Evolutionary conservation across 2,113 vertebrate species (phyloP), one percentile per base, ranked within the genome.

Genomic region (Microtus richardsoni): DNA sequence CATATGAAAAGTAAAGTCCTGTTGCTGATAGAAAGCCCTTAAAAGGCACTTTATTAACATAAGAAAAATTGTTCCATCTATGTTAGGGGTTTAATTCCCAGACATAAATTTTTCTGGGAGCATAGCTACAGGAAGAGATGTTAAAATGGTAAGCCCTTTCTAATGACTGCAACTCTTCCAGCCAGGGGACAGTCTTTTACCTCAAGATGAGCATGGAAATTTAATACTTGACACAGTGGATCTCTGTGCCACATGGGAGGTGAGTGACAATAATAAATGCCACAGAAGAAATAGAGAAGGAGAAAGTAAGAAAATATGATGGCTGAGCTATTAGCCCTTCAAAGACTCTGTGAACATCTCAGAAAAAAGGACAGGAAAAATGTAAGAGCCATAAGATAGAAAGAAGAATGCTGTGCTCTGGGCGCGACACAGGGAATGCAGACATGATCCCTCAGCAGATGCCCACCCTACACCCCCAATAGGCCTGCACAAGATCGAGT

Each of bases 171-270:
- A 82, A 21, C 8, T 91, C 0, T 91, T 60, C 11, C 39, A 91
- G 78, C 90, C 66, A 71, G 78, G 78, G 28, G n/a, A 83, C 33
- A 66, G 60, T 2, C 1, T 73, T 70, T 22, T 24, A 16, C 66
- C 90, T 36, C 4, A 1, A 33, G 78, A 91, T 73, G 90, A 91
- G 8, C 66, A 47, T 83, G 78, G 78, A 71, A 83, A 83, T 9
- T 16, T 91, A 73, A 11, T 73, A 10, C 2, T 83, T 36, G 78
- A 71, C 19, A 71, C 49, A 60, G 90, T 91, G 78, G 90, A 91
- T 73, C 78, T 83, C 79, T 83, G 79, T 73, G 79, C 41, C 30
- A 83, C 66, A 4, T 83, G 90, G 89, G 90, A 91, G 90, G 78
- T 83, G 26, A 82, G 77, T 54, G 70, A 44, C 17, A 3, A 58